Evolutionary conservation across 1,140 invertebrate species (phyloP), one percentile per base, ranked within the genome.

Genomic region (Psilanteris sp.): DNA sequence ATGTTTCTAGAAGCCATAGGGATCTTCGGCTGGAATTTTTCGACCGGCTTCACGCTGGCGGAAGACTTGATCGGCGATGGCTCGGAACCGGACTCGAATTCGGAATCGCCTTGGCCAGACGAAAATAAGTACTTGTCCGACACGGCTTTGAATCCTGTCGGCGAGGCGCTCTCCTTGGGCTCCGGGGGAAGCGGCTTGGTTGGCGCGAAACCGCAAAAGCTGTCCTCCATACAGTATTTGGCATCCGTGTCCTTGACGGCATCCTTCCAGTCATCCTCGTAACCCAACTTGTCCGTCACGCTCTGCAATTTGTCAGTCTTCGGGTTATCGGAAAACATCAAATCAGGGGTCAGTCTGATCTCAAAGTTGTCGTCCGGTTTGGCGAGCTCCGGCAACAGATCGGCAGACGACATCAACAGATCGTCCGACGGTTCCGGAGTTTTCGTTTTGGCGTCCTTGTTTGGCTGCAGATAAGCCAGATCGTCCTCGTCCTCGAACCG

Each of bases 71-170:
- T 77, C 5, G 82, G 85, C 0, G 83, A 85, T 9, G 82, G 80
- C 76, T 85, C 83, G 0, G 80, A 79, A 10, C 83, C 82, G 0
- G 84, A 85, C 29, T 89, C 83, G 14, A 82, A 84, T 52, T 88
- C 81, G 0, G 81, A 72, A 44, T 84, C 82, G 20, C 66, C 77
- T 20, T 77, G 46, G 0, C 16, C 46, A 3, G 52, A 68, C 3
- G 34, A 16, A 11, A 55, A 48, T 6, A 31, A 3, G 22, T 57
- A 67, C 11, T 67, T 67, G 7, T 67, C 48, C 8, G 46, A 15
- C 4, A 1, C n/a, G 0, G 29, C 5, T 8, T 57, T 46, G 18
- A 34, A 46, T 0, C n/a, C 24, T 0, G 5, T 0, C 1, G 29
- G 41, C 1, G 37, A 66, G 8, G 50, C 3, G 11, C 55, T 48